Evolutionary conservation across 2,113 vertebrate genomes (phyloP).

Genomic region (Lathamus discolor): DNA sequence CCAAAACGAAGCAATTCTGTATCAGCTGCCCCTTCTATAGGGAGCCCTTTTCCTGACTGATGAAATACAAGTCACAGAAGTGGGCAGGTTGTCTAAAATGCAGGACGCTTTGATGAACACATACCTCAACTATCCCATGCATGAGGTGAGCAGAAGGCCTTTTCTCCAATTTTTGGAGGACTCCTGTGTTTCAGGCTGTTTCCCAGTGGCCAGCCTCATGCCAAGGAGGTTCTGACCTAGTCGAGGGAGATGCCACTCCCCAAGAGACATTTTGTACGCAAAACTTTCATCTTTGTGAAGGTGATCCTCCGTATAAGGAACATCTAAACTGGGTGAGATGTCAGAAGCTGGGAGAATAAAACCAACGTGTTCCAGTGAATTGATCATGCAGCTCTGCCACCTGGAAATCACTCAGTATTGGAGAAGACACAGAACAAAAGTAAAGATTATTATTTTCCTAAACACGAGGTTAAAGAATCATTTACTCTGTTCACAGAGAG

Average conservation of each 20-base stretch:
- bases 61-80: accelerated
- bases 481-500: background rate
- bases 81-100: background rate
- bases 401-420: background rate
- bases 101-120: background rate
- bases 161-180: background rate
- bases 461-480: background rate
- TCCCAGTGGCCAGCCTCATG: background rate
- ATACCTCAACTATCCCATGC: accelerated
- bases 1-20: background rate
- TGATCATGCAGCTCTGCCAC: background rate
- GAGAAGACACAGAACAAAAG: background rate
- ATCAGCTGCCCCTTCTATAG: background rate
- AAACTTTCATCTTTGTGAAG: background rate
- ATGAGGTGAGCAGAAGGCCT: background rate
- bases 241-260: background rate
- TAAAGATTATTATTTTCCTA: background rate
- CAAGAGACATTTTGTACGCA: background rate
- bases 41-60: background rate
- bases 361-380: background rate
- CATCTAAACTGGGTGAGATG: accelerated
- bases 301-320: background rate
- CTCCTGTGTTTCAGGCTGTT: background rate
- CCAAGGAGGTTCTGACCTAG: background rate
- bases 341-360: background rate